Conservation (phyloP, 2,797 vertebrate genomes). For the Clarias laeviceps region DNA sequence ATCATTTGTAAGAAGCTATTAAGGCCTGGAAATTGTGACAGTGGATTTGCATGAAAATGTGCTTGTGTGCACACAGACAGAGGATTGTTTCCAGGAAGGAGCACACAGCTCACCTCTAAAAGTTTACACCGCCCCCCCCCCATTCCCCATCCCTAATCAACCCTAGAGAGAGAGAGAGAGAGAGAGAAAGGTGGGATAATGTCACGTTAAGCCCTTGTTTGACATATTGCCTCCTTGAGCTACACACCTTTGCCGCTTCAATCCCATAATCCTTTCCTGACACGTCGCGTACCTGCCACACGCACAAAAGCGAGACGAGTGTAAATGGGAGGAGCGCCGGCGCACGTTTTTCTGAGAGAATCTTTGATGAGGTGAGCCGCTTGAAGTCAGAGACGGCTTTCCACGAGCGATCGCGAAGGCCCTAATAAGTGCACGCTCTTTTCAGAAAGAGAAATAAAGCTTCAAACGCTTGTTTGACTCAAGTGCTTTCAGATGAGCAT, state of each 20-base stretch:
- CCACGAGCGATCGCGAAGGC: neutral
- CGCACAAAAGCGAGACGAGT: constrained; percentile 52
- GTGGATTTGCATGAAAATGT: constrained; percentile 99
- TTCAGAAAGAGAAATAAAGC: constrained; percentile 25
- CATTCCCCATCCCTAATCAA: neutral
- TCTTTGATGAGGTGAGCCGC: constrained; percentile 24
- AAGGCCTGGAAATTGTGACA: constrained; percentile 86
- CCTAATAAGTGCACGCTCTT: constrained; percentile 17
- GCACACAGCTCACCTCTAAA: constrained; percentile 84
- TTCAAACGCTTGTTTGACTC: constrained; percentile 39
- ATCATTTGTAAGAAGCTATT: constrained; percentile 99
- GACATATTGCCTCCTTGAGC: constrained; percentile 46
- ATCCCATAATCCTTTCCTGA: constrained; percentile 43
- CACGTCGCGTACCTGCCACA: constrained; percentile 33
- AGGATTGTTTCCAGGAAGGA: constrained; percentile 86
- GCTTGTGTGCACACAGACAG: constrained; percentile 73
- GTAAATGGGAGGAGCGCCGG: constrained; percentile 36
- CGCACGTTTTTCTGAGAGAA: constrained; percentile 10
- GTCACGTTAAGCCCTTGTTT: constrained; percentile 61
- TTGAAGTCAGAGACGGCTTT: constrained; percentile 25
- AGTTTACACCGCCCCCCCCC: constrained; percentile 68
- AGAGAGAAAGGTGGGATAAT: constrained; percentile 46
- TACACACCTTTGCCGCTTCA: constrained; percentile 40
- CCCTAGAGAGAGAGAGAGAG: neutral
- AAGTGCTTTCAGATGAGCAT: constrained; percentile 44